These are phyloP conservation scores for Orientallactaga sibirica DNA, from an alignment of 2,797 vertebrate genomes.

Conservation along the genomic window DNA sequence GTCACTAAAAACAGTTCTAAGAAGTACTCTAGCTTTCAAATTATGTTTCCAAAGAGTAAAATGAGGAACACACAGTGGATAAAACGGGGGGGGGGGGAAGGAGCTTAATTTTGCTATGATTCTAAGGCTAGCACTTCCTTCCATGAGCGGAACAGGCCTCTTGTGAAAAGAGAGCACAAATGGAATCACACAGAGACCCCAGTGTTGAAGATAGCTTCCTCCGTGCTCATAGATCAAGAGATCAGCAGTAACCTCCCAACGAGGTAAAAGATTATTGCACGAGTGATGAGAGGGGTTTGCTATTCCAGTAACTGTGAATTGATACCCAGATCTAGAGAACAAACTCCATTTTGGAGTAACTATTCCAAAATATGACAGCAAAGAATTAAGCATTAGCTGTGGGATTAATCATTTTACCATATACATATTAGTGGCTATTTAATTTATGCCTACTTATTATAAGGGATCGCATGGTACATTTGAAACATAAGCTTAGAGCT, in stretches of 20 bases:
- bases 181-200: not conserved
- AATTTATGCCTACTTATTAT: conserved; percentile 74
- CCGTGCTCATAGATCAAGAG: conserved; percentile 2
- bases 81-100: conserved; percentile 20
- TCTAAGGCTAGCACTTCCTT: not conserved
- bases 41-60: conserved; percentile 12
- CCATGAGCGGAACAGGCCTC: not conserved
- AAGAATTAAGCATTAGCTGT: conserved; percentile 22
- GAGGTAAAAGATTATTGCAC: not conserved
- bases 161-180: not conserved
- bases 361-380: conserved; percentile 34
- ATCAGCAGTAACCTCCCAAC: not conserved
- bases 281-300: conserved; percentile 10
- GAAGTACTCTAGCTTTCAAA: conserved; percentile 25
- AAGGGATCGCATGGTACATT: conserved; percentile 67
- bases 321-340: not conserved
- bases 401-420: conserved; percentile 62
- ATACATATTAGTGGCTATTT: conserved; percentile 66
- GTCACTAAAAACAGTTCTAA: not conserved
- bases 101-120: conserved; percentile 3
- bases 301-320: not conserved
- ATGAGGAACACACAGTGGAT: not conserved
- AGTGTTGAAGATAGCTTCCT: not conserved
- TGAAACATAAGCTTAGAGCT: conserved; percentile 76
- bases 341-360: not conserved